Conservation (phyloP, 2,888 invertebrate species). For the Crematogaster levior region DNA sequence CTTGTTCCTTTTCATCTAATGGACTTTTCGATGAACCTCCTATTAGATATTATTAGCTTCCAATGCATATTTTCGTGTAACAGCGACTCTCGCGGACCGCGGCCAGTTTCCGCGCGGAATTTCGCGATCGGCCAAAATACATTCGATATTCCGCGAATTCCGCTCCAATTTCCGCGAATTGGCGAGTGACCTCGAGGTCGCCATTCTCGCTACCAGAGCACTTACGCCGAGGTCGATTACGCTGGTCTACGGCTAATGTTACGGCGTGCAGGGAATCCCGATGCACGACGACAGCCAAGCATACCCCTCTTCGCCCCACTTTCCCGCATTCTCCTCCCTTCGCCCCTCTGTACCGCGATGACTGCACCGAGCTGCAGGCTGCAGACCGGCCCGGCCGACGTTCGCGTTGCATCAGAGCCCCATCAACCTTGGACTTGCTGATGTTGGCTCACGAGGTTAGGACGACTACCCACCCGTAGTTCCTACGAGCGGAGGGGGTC, state of each 20-base stretch:
- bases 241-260: constrained; percentile 6
- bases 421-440: constrained; percentile 79
- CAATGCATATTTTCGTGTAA: background rate
- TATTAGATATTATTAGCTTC: background rate
- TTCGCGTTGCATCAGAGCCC: constrained; percentile 71
- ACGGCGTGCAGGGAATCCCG: constrained; percentile 23
- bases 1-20: background rate
- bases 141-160: constrained; percentile 25
- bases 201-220: constrained; percentile 5
- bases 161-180: constrained; percentile 44
- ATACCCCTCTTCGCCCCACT: background rate
- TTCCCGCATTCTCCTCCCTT: background rate
- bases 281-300: background rate
- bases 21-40: background rate
- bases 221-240: constrained; percentile 10
- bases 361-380: constrained; percentile 39
- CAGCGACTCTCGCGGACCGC: too few species aligned
- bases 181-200: constrained; percentile 5
- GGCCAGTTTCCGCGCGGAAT: background rate
- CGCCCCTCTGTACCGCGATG: background rate
- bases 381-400: constrained; percentile 45
- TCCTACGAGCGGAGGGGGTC: constrained; percentile 70
- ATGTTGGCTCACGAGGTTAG: constrained; percentile 75
- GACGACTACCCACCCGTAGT: constrained; percentile 83
- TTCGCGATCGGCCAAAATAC: background rate